Evolutionary conservation across 2,888 invertebrate species (phyloP).

Genomic region (Heliconius cydno): DNA sequence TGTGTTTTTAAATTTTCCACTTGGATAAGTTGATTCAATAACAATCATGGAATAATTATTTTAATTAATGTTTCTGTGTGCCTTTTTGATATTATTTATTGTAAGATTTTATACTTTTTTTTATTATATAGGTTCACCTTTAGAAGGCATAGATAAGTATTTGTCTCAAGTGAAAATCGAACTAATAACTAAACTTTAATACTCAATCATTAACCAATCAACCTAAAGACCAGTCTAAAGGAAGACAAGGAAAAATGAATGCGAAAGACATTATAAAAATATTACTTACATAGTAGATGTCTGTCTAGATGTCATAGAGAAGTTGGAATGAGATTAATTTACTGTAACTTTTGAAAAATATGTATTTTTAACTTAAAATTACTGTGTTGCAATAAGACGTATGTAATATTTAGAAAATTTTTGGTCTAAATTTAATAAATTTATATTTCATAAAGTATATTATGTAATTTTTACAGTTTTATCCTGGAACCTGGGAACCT

Average conservation of each 20-base stretch:
- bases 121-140: background rate
- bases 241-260: background rate
- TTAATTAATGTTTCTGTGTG: background rate
- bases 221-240: background rate
- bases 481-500: no score
- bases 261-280: constrained; percentile 1
- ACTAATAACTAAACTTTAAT: background rate
- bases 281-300: background rate
- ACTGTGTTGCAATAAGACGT: no score
- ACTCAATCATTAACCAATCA: background rate
- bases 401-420: no score
- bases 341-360: background rate
- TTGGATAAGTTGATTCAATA: constrained; percentile 9
- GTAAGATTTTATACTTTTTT: background rate
- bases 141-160: no score
- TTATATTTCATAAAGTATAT: background rate
- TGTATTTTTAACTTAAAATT: background rate
- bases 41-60: background rate
- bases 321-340: background rate
- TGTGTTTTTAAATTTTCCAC: constrained; percentile 11
- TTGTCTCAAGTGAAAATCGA: background rate
- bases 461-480: no score
- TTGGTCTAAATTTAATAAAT: no score
- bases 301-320: background rate
- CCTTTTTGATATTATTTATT: background rate